Evolutionary conservation across 1,140 invertebrate species (phyloP).

Genomic region (Drosophila pallidifrons): DNA sequence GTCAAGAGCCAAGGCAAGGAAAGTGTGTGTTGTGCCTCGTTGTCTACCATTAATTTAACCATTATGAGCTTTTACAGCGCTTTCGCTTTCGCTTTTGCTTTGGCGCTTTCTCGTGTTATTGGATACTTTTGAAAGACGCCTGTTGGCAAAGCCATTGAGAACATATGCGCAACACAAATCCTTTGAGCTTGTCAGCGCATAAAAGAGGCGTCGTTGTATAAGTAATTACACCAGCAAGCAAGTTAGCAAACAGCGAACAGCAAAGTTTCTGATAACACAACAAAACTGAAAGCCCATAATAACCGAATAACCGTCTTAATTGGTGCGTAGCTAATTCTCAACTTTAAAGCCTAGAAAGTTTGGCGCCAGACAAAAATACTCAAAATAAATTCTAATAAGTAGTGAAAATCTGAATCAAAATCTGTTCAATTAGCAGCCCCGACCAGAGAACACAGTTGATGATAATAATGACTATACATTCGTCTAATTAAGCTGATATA

Average conservation of each 20-base stretch:
- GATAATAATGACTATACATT: slow-evolving; percentile 8
- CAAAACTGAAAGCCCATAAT: slow-evolving; percentile 43
- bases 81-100: slow-evolving; percentile 50
- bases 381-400: slow-evolving; percentile 5
- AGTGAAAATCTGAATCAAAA: slow-evolving; percentile 1
- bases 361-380: not conserved
- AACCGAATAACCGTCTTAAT: slow-evolving; percentile 48
- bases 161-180: slow-evolving; percentile 70
- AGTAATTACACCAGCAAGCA: slow-evolving; percentile 72
- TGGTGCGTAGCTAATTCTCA: slow-evolving; percentile 32
- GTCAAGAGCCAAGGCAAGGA: no score
- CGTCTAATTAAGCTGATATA: slow-evolving; percentile 38
- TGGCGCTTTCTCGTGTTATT: slow-evolving; percentile 61
- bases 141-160: slow-evolving; percentile 61
- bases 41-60: slow-evolving; percentile 75
- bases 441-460: not conserved
- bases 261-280: slow-evolving; percentile 73
- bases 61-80: slow-evolving; percentile 75
- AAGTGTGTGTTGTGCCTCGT: not conserved
- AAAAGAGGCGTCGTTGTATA: slow-evolving; percentile 16
- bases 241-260: no score
- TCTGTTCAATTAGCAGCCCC: slow-evolving; percentile 14
- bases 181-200: slow-evolving; percentile 57
- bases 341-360: slow-evolving; percentile 3
- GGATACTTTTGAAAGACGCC: slow-evolving; percentile 61